phyloP scores from a whole-genome alignment of 1,140 invertebrate genomes.

The Dinoponera quadriceps region DNA sequence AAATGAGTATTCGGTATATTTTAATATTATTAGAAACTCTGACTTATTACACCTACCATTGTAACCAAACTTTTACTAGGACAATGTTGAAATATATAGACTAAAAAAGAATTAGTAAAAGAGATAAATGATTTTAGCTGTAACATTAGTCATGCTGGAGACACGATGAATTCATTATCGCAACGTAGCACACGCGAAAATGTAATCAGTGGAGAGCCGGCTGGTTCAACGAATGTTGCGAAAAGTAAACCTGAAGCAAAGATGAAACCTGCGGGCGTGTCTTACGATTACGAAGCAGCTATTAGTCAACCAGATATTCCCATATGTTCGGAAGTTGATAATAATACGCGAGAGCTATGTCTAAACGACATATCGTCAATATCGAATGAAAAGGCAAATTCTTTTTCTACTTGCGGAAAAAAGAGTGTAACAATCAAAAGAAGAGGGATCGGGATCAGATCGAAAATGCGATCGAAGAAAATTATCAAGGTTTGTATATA shows the following conservation, averaged over 20 bases:
- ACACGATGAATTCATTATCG: constrained; percentile 66
- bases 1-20: neutral
- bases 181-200: constrained; percentile 42
- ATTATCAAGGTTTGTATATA: neutral
- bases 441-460: neutral
- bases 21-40: neutral
- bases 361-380: neutral
- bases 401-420: neutral
- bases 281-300: constrained; percentile 67
- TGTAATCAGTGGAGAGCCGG: constrained; percentile 20
- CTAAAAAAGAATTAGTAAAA: neutral
- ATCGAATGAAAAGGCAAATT: neutral
- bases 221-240: neutral
- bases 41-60: neutral
- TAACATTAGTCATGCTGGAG: constrained; percentile 61
- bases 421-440: constrained; percentile 3
- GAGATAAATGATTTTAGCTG: constrained; percentile 29
- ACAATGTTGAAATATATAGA: no score
- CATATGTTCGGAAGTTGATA: neutral
- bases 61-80: neutral
- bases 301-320: constrained; percentile 67
- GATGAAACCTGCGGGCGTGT: constrained; percentile 2
- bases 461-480: constrained; percentile 12
- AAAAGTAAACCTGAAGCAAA: constrained; percentile 37
- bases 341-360: neutral